Base-by-base conservation (phyloP, 1,140 invertebrate genomes). In the Drosophila grimshawi region DNA sequence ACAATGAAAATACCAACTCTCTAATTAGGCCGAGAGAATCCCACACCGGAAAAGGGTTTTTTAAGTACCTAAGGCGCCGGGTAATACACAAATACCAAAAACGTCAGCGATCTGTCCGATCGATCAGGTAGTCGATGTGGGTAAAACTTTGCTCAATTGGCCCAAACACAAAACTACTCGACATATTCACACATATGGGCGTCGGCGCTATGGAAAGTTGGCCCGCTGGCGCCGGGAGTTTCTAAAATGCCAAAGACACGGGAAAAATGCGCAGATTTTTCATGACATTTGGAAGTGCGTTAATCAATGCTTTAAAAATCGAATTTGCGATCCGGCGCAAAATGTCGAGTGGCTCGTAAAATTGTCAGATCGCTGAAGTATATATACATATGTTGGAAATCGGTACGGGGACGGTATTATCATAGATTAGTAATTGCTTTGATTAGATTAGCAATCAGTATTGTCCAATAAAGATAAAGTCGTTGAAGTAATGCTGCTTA, bases 41-140 rank as follows among this genome's bases (percentile, higher is more conserved):
- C 63, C 70, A 64, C 51, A 89, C 80, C 85, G 85, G 85, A 89
- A 89, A 86, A 89, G 85, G 85, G 85, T 89, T 89, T 89, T 90
- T 85, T 89, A 48, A 88, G 76, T 75, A 81, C 68, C 80, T 89
- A 83, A 80, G 71, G 86, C 85, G 85, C 85, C 85, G 85, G 83
- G 48, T 83, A 89, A 76, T 71, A 77, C 83, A 68, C 71, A 76
- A 5, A 56, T 19, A 43, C 53, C 35, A 51, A 56, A 43, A 46
- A 37, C 35, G 59, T 7, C 46, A n/a, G 48, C 45, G 32, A 7
- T 5, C n/a, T 7, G 37, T 33, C 5, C 29, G 53, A 52, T 33
- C 5, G 57, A 59, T 63, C 77, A 89, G 85, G 85, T 89, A 88
- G 64, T 48, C 43, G 3, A 37, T 48, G 5, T 60, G 45, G 56